Evolutionary conservation across 2,113 vertebrate species (phyloP), one percentile per base, ranked within the genome.

Genomic region (Callaeas wilsoni): DNA sequence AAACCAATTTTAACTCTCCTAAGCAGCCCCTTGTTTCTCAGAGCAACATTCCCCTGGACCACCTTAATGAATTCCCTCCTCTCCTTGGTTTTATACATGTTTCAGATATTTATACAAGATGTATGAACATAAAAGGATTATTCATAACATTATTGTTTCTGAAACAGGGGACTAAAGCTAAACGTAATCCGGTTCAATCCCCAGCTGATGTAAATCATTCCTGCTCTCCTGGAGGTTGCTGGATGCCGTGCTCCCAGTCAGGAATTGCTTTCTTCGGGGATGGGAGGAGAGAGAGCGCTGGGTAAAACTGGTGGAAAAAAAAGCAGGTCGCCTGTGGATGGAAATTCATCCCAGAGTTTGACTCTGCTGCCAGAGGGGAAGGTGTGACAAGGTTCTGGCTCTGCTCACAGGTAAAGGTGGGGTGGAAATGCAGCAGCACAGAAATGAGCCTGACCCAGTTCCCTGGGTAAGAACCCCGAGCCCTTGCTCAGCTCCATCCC

Each of bases 81-180:
- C 56, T 74, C 52, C 83, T 68, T 21, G 29, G 60, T 87, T 92
- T 87, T 86, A 10, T 76, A 3, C 57, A 6, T 8, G 56, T 75
- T 90, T 67, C 76, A 94, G 94, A 46, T 96, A 84, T 93, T 92
- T 96, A 84, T 84, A 93, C 86, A 95, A 95, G 90, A 83, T 67
- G 82, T 76, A 95, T 50, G 93, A 89, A 90, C 83, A 76, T 90
- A 87, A 94, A 96, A 81, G 83, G 92, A 84, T 92, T 94, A 90
- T 92, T 90, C 90, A 68, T 74, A 93, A 88, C 88, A 21, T 62
- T 63, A 84, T 78, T 94, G 83, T 94, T 95, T 81, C 88, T 93
- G 86, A 96, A 96, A 49, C 53, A 16, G 53, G 53, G 84, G 65
- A 27, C 90, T 92, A 65, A 90, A 93, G 65, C 73, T 93, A 89